These are phyloP conservation scores for Motacilla tschutschensis DNA, from an alignment of 2,113 vertebrate species.

Conservation along the genomic window DNA sequence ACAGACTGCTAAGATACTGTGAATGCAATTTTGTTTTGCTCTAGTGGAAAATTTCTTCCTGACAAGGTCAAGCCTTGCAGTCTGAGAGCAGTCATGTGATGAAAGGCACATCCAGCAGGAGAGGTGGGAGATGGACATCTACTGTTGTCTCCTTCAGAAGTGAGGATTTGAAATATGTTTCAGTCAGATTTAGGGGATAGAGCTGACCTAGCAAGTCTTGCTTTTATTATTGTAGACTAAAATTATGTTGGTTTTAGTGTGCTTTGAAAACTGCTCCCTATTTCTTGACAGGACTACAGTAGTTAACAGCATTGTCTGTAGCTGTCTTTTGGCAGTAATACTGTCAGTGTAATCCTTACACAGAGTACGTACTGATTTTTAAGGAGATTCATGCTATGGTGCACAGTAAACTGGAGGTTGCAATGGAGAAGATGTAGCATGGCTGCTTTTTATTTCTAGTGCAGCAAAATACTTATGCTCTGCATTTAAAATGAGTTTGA, in stretches of 20 bases:
- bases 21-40: slow-evolving; percentile 53
- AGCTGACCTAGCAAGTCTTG: background rate
- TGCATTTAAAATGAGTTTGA: slow-evolving; percentile 33
- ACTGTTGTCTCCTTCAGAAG: background rate
- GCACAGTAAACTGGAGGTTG: background rate
- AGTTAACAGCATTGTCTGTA: background rate
- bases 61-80: slow-evolving; percentile 61
- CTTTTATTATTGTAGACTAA: slow-evolving; percentile 4
- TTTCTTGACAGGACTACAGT: background rate
- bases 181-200: background rate
- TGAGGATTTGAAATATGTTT: background rate
- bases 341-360: background rate
- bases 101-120: background rate
- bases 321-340: background rate
- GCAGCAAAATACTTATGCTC: background rate
- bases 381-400: background rate
- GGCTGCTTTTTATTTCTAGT: background rate
- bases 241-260: background rate
- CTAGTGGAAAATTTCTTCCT: slow-evolving; percentile 61
- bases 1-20: slow-evolving; percentile 28
- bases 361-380: slow-evolving; percentile 10
- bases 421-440: background rate
- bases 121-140: background rate
- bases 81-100: slow-evolving; percentile 40
- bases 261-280: background rate